Base-by-base conservation (phyloP, 2,888 invertebrate genomes). In the Lutraria lutraria region DNA sequence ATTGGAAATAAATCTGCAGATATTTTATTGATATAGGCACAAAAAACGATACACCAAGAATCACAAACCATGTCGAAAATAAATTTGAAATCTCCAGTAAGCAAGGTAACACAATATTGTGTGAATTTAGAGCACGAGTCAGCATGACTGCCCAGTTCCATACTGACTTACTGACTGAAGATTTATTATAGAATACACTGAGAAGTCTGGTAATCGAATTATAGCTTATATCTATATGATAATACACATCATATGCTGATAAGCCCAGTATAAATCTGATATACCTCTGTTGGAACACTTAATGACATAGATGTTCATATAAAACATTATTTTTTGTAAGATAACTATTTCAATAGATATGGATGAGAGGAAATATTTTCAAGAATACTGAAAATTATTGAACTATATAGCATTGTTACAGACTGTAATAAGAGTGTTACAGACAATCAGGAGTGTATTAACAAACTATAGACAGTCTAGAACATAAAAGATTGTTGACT, bases 211-310 rank as follows among this genome's bases (percentile, higher is more conserved):
- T 76, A 76, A 76, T 76, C 34, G 16, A 76, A 76, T 76, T 31
- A 76, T 6, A 31, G 34, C 76, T 34, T 31, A 76, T 76, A 76
- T 31, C 29, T 34, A 15, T 76, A 76, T 76, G 76, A 76, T 76
- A 76, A 76, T 34, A 34, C 19, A 6, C 76, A 34, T 34, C 34
- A 76, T 76, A 34, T 54, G 34, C 85, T 85, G 85, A 79, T 85
- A 85, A 85, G 79, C 85, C 54, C 52, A 79, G 85, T 56, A 79
- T 79, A 79, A 34, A 34, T 16, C 34, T 34, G 34, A 34, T 34
- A 31, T 19, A 76, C 34, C 76, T 76, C 76, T 76, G 76, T 76
- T 76, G 34, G 76, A 76, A 34, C 19, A 76, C 76, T 76, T 76
- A 76, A 76, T 76, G 34, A 76, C 31, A 76, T 76, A 76, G 16